Evolutionary conservation across 1,140 invertebrate genomes (phyloP), one percentile per base, ranked within the genome.

Genomic region (Ceratosolen solmsi): DNA sequence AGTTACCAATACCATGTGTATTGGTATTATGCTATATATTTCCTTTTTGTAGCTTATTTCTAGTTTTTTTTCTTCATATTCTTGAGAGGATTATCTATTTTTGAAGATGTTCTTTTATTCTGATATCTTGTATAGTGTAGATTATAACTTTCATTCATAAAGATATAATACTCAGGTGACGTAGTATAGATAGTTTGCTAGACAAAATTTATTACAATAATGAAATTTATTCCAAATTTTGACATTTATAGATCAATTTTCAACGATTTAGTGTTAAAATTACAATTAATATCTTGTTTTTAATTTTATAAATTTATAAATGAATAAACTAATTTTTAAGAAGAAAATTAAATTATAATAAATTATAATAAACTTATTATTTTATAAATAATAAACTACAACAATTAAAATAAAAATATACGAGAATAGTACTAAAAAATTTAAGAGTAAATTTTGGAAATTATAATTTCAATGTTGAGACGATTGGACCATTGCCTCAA

Each of bases 31-130:
- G 38, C 36, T 36, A 27, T 65, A 13, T 68, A 68, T 68, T 27
- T 38, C 27, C 33, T n/a, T 27, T 38, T n/a, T n/a, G 30, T 68
- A 38, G 27, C 20, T 38, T 68, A 25, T 38, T 68, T 38, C 33
- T n/a, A 38, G 51, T 11, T 8, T 63, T 63, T 63, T 68, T 38
- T 4, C 8, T 65, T 7, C 3, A 11, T 17, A 9, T 1, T 7
- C 20, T 38, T n/a, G 33, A 38, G 33, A 68, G 33, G 20, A 68
- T 68, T 68, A 68, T 68, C 22, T 38, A 68, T 68, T 38, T 68
- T 65, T 65, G 15, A 65, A 65, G 60, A 65, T 65, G 30, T 20
- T 65, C 60, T 36, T 65, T 65, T 36, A 65, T 33, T 33, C 30
- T 65, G 60, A 9, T 65, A 15, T 65, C 30, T 20, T 65, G 38